phyloP scores from a whole-genome alignment of 2,797 vertebrate species.

The Neopelma chrysocephalum region DNA sequence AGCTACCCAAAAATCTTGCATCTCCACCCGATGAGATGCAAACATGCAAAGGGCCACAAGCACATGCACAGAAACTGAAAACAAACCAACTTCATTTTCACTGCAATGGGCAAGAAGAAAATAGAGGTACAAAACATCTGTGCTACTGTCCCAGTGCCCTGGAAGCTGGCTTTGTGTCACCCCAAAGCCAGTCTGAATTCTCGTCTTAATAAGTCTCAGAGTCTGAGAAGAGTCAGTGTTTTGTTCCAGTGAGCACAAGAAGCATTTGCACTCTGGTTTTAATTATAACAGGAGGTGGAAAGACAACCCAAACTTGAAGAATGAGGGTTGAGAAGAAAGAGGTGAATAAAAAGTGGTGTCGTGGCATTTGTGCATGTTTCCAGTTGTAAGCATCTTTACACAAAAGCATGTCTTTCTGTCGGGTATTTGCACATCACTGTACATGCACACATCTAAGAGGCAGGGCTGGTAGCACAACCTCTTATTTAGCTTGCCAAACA shows the following conservation, averaged over 20 bases:
- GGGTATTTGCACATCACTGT: background rate
- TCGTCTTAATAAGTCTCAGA: background rate
- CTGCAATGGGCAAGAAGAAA: background rate
- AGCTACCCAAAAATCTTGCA: background rate
- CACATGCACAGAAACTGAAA: background rate
- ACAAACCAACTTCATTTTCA: background rate
- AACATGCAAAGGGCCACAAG: background rate
- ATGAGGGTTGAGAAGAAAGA: background rate
- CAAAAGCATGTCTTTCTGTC: background rate
- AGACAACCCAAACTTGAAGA: background rate
- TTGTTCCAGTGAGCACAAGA: background rate
- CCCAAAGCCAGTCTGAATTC: background rate
- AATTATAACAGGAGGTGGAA: background rate
- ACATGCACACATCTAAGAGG: background rate
- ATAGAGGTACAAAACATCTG: background rate
- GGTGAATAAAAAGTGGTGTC: background rate
- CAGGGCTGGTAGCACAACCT: constrained; percentile 50
- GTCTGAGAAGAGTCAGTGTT: background rate
- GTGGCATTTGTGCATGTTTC: background rate
- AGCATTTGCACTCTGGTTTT: background rate
- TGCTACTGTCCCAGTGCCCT: background rate
- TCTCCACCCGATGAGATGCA: fast-evolving
- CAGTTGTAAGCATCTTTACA: background rate
- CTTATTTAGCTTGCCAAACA: constrained; percentile 41
- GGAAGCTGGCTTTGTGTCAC: background rate